Evolutionary conservation across 2,888 invertebrate genomes (phyloP).

Genomic region (Conistra vaccinii): DNA sequence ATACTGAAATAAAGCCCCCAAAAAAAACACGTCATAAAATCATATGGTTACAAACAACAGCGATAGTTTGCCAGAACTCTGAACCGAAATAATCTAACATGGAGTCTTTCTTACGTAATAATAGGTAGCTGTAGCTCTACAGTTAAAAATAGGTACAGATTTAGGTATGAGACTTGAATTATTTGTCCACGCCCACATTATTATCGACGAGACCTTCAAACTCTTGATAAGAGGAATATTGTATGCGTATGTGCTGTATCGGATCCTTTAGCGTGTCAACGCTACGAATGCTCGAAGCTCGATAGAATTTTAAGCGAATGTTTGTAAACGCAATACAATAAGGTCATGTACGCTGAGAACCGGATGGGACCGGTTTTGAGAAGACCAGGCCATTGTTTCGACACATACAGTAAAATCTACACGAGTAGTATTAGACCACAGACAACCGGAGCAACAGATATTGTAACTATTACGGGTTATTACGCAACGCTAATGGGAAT

Average conservation of each 20-base stretch:
- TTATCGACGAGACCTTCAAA: slow-evolving; percentile 72
- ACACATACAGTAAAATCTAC: slow-evolving; percentile 64
- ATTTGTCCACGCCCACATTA: slow-evolving; percentile 46
- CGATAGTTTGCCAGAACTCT: slow-evolving; percentile 64
- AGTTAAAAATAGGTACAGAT: slow-evolving; percentile 46
- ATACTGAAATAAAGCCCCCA: slow-evolving; percentile 74
- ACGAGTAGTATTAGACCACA: slow-evolving; percentile 50
- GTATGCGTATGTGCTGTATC: slow-evolving; percentile 36
- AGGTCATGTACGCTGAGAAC: slow-evolving; percentile 76
- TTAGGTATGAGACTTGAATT: slow-evolving; percentile 28
- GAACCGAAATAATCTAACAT: slow-evolving; percentile 59
- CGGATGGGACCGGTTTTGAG: slow-evolving; percentile 74
- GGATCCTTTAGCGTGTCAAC: slow-evolving; percentile 60
- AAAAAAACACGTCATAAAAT: slow-evolving; percentile 66
- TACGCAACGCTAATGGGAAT: slow-evolving; percentile 55
- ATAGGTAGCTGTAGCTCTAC: slow-evolving; percentile 25
- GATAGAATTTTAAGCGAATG: slow-evolving; percentile 67
- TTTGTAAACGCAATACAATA: slow-evolving; percentile 76
- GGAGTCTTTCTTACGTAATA: slow-evolving; percentile 55
- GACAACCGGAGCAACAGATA: slow-evolving; percentile 57
- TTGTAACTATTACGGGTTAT: slow-evolving; percentile 57
- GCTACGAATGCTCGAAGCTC: slow-evolving; percentile 49
- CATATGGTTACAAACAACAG: slow-evolving; percentile 67
- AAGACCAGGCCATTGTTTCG: slow-evolving; percentile 70
- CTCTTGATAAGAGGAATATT: slow-evolving; percentile 71